Conservation (phyloP, 2,113 vertebrate species). For the Engystomops pustulosus region DNA sequence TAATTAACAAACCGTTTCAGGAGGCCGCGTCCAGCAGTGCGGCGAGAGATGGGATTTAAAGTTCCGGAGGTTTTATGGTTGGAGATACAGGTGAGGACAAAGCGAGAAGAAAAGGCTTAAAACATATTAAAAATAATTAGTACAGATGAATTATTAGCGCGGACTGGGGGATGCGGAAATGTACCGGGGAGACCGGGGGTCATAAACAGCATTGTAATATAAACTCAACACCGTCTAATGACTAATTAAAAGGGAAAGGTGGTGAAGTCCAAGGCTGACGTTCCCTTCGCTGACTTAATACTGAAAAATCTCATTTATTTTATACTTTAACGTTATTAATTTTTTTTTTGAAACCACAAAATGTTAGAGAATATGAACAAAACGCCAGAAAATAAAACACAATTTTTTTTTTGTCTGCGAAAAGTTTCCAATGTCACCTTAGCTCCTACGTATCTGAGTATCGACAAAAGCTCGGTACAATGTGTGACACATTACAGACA, state of each 20-base stretch:
- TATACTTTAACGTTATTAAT: not conserved
- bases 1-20: conserved; percentile 50
- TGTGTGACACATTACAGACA: not conserved
- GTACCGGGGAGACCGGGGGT: not conserved
- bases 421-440: not conserved
- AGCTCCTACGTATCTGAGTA: not conserved
- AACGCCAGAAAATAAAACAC: not conserved
- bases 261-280: not conserved
- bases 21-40: not conserved
- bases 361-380: not conserved
- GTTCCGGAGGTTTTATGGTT: not conserved
- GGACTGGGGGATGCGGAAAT: not conserved
- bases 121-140: conserved; percentile 30
- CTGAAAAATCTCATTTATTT: not conserved
- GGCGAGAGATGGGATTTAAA: not conserved
- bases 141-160: not conserved
- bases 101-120: not conserved
- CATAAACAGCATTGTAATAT: conserved; percentile 33
- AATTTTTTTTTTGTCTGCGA: not conserved
- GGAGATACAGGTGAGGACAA: conserved; percentile 13
- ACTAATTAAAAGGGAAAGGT: conserved; percentile 10
- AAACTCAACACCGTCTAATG: not conserved
- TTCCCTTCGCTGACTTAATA: not conserved
- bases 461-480: not conserved
- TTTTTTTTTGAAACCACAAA: not conserved